These are phyloP conservation scores for Parnassius apollo DNA, from an alignment of 2,888 invertebrate genomes.

Conservation along the genomic window DNA sequence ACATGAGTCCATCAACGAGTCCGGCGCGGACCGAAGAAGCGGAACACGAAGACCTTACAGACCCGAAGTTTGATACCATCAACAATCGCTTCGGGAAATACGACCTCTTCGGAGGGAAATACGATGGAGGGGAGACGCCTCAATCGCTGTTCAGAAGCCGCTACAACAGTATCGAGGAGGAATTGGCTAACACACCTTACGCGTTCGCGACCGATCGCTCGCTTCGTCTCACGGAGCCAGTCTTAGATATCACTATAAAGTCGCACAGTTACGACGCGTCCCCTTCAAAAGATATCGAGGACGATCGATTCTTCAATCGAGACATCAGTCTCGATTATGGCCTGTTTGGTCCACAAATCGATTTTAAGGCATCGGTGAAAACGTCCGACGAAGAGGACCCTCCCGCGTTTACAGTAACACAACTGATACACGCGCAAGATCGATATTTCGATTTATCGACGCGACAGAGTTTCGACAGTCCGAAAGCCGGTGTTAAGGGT, in stretches of 20 bases:
- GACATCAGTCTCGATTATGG: conserved; percentile 43
- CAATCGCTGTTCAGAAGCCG: conserved; percentile 71
- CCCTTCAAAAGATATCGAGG: conserved; percentile 62
- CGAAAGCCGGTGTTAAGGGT: conserved; percentile 30
- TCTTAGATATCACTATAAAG: conserved; percentile 63
- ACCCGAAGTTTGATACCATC: conserved; percentile 71
- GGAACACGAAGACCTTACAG: conserved; percentile 40
- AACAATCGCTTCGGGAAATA: conserved; percentile 69
- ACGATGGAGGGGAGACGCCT: conserved; percentile 54
- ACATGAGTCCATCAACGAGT: conserved; percentile 63
- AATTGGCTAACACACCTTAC: conserved; percentile 75
- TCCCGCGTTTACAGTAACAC: conserved; percentile 69
- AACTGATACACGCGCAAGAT: conserved; percentile 73
- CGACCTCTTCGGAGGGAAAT: conserved; percentile 71
- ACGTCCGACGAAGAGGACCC: conserved; percentile 41
- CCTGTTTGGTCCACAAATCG: conserved; percentile 61
- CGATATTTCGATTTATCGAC: conserved; percentile 68
- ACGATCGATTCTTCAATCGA: conserved; percentile 62
- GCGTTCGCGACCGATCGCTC: conserved; percentile 69
- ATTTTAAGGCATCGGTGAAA: conserved; percentile 37
- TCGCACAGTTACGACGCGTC: conserved; percentile 44
- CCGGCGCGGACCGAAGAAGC: conserved; percentile 36
- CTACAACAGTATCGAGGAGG: conserved; percentile 76
- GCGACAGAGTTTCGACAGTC: conserved; percentile 39
- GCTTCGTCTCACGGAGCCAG: conserved; percentile 42